Evolutionary conservation across 2,888 invertebrate genomes (phyloP), one percentile per base, ranked within the genome.

Genomic region (Erebia epiphron): DNA sequence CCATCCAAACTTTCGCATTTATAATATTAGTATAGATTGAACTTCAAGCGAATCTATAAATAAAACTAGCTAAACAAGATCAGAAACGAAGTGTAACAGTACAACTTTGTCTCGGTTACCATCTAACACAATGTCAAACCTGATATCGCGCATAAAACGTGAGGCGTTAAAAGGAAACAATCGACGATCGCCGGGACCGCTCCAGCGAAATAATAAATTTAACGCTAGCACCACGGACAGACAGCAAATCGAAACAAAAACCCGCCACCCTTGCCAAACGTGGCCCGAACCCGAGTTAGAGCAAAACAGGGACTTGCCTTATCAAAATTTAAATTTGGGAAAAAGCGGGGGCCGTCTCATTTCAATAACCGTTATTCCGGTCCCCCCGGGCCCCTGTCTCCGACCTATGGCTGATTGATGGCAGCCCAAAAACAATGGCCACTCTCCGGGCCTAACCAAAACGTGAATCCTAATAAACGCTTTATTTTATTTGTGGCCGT

Each of bases 291-390:
- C 80, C 86, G 87, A 89, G 86, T 90, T 91, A 89, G 87, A 84
- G 86, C 87, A 87, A 91, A 92, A 92, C 92, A 88, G 88, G 87
- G 86, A 84, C 86, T 90, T 85, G 92, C 92, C 92, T 92, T 93
- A 93, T 92, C 92, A 93, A 92, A 92, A 93, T 92, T 93, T 93
- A 93, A 92, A 93, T 93, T 92, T 88, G 87, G 70, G 88, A 88
- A 92, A 92, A 91, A 91, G 90, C 91, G 87, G 86, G 88, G 87
- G 86, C 87, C 86, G 86, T 86, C 91, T 92, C 92, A 92, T 93
- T 93, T 93, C 93, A 93, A 93, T 93, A 93, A 93, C 93, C 93
- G 93, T 93, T 93, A 93, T 87, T 87, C 86, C 75, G 73, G 61
- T 67, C 73, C 73, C 80, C 78, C 73, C 79, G 78, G 78, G 73